Base-by-base conservation (phyloP, 2,888 invertebrate species). In the Spodoptera picta region DNA sequence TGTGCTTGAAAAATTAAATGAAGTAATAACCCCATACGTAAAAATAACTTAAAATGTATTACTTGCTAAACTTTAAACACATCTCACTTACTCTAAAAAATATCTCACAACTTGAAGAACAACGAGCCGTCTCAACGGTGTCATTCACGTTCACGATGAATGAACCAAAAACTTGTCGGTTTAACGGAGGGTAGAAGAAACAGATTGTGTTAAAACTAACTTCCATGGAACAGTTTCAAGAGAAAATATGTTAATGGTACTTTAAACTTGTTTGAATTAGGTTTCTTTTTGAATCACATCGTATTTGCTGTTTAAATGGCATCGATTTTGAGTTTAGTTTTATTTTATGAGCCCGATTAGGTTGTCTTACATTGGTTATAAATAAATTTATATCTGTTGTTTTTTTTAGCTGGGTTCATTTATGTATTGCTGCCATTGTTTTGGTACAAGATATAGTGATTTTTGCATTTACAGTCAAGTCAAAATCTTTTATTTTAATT, bases 181-280 rank as follows among this genome's bases (percentile, higher is more conserved):
- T 75, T 68, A 73, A 78, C 73, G 70, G 76, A 67, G 69, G 72
- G 71, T 73, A 68, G 46, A 70, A 75, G 80, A 83, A 81, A 83
- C 82, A 79, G 76, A 82, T 83, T 81, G 83, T 77, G 80, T 76
- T 72, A 60, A 79, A 76, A 79, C 77, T 75, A 65, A 81, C 72
- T 81, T 77, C 76, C 54, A 68, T 73, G 66, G 71, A 80, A 63
- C 65, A 79, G 75, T 80, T 76, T 73, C 67, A 68, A 72, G 69
- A 65, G 79, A 75, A 83, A 83, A 83, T 83, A 83, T 83, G 83
- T 80, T 83, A 83, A 82, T 80, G 80, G 75, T 60, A 79, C 77
- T 82, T 83, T 73, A 75, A 79, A 80, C 80, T 83, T 83, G 75
- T 82, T 82, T 56, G 57, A 82, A 83, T 83, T 81, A 76, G 77